These are phyloP conservation scores for Catocala nupta DNA, from an alignment of 2,888 invertebrate genomes.

Conservation along the genomic window DNA sequence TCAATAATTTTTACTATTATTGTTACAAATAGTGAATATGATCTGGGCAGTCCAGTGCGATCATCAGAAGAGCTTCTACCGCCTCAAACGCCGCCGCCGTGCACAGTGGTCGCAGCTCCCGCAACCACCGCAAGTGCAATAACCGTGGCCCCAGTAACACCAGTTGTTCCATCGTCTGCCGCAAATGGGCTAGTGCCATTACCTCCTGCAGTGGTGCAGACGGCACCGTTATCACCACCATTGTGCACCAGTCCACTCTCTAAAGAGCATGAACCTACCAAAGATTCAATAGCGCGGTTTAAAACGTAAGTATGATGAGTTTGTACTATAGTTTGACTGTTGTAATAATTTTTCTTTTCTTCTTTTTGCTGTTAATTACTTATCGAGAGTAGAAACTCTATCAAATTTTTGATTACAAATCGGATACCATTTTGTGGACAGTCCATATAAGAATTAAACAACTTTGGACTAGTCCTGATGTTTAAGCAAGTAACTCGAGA, in stretches of 20 bases:
- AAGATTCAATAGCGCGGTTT: conserved; percentile 79
- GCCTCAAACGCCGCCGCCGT: conserved; percentile 75
- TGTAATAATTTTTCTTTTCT: conserved; percentile 33
- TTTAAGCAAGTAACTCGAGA: too few species aligned
- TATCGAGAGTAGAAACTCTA: too few species aligned
- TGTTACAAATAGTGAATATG: conserved; percentile 75
- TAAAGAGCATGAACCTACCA: conserved; percentile 72
- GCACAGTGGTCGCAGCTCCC: conserved; percentile 48
- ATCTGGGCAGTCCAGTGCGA: conserved; percentile 78
- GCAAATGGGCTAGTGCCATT: conserved; percentile 51
- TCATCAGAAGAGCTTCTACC: conserved; percentile 78
- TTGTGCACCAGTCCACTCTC: conserved; percentile 79
- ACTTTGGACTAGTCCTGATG: too few species aligned
- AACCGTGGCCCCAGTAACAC: conserved; percentile 50
- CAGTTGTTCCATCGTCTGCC: conserved; percentile 7
- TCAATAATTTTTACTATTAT: too few species aligned
- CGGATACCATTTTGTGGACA: too few species aligned
- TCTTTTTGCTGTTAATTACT: neutral
- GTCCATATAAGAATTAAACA: too few species aligned
- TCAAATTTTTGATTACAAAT: too few species aligned
- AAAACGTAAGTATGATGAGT: conserved; percentile 78
- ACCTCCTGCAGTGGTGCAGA: conserved; percentile 42
- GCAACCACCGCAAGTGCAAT: conserved; percentile 4
- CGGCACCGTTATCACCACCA: conserved; percentile 75
- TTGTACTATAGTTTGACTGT: conserved; percentile 17